phyloP scores from a whole-genome alignment of 2,797 vertebrate species.

The Melanotaenia parkinsoni region DNA sequence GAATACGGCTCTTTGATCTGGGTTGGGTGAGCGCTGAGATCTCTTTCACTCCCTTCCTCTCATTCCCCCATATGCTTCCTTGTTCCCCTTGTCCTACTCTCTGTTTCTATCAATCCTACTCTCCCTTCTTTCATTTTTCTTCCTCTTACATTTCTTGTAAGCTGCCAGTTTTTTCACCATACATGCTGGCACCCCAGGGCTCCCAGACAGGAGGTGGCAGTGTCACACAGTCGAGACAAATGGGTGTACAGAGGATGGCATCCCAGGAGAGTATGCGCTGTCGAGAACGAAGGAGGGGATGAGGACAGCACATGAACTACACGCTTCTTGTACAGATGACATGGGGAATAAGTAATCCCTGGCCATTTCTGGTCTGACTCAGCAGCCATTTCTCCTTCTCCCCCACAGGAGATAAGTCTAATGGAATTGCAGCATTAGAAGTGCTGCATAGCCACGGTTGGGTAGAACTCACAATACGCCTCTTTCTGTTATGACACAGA shows the following conservation, averaged over 20 bases:
- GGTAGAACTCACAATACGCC: conserved; percentile 67
- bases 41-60: conserved; percentile 60
- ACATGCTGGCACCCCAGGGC: conserved; percentile 59
- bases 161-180: conserved; percentile 35
- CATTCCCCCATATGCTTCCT: conserved; percentile 42
- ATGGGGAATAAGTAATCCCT: conserved; percentile 73
- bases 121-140: conserved; percentile 43
- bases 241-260: conserved; percentile 49
- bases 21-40: conserved; percentile 72
- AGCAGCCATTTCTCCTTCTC: conserved; percentile 72
- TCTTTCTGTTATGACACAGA: conserved; percentile 72
- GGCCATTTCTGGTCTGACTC: conserved; percentile 75
- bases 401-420: conserved; percentile 73
- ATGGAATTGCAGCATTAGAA: conserved; percentile 74
- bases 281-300: conserved; percentile 60
- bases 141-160: conserved; percentile 29
- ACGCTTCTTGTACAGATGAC: conserved; percentile 71
- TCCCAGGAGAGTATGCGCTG: conserved; percentile 56
- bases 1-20: conserved; percentile 84
- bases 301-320: conserved; percentile 69
- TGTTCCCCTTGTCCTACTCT: conserved; percentile 36
- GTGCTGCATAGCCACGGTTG: conserved; percentile 65
- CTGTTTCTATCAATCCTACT: conserved; percentile 46
- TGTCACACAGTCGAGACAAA: conserved; percentile 77
- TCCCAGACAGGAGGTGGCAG: conserved; percentile 83